Conservation (phyloP, 2,113 vertebrate genomes). For the Ranitomeya imitator region DNA sequence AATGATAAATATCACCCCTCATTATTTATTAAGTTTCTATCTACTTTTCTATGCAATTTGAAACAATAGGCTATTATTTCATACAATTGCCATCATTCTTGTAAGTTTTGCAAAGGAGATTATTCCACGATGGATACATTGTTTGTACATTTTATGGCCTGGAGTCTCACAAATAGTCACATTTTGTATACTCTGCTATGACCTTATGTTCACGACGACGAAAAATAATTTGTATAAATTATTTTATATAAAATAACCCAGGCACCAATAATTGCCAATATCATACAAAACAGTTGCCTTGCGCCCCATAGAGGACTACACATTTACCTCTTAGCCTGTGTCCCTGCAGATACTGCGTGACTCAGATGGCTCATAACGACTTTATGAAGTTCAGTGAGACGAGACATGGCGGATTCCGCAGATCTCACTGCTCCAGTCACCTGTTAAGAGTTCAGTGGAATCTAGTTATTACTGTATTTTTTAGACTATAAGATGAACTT, state of each 20-base stretch:
- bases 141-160: not conserved
- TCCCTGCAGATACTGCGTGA: not conserved
- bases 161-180: too few relatives aligned
- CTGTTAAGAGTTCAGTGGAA: constrained; percentile 7
- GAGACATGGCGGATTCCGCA: constrained; percentile 45
- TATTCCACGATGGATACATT: not conserved
- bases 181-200: too few relatives aligned
- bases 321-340: not conserved
- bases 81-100: too few relatives aligned
- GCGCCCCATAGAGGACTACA: not conserved
- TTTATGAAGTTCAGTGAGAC: constrained; percentile 47
- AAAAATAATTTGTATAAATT: not conserved
- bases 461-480: not conserved
- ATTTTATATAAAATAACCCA: not conserved
- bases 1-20: too few relatives aligned
- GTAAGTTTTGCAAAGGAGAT: not conserved
- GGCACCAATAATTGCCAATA: not conserved
- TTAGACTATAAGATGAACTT: too few relatives aligned
- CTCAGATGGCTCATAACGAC: constrained; percentile 37
- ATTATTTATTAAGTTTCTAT: too few relatives aligned
- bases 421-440: constrained; percentile 52
- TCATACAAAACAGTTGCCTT: not conserved
- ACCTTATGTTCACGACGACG: too few relatives aligned
- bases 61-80: too few relatives aligned
- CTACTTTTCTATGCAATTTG: too few relatives aligned